Conservation (phyloP, 2,797 vertebrate genomes). For the Vespertilio murinus region DNA sequence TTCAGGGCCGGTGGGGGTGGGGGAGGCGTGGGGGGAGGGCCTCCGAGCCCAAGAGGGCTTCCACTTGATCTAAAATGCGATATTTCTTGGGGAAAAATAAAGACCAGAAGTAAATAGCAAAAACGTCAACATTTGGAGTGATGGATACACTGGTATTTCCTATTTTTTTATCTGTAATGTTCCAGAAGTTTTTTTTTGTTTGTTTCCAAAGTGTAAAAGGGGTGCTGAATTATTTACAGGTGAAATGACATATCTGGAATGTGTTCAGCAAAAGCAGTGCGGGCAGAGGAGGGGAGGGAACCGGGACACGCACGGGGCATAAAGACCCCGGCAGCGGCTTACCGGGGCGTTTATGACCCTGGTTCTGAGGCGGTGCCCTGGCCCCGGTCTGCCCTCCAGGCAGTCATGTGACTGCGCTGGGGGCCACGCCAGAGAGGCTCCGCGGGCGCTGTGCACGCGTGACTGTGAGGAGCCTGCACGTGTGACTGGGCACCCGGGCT, state of each 20-base stretch:
- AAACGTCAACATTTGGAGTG: not conserved
- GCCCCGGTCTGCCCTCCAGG: not conserved
- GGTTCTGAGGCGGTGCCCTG: fast-evolving
- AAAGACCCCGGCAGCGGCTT: not conserved
- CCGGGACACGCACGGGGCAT: not conserved
- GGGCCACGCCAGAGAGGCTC: not conserved
- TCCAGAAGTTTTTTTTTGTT: not conserved
- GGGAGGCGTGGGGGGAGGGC: too few relatives aligned
- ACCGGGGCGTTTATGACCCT: fast-evolving
- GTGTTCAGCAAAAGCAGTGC: not conserved
- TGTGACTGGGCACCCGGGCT: not conserved
- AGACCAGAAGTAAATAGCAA: not conserved
- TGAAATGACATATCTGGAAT: not conserved
- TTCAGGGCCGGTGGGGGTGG: not conserved
- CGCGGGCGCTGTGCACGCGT: not conserved
- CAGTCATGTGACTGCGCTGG: too few relatives aligned
- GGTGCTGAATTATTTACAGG: not conserved
- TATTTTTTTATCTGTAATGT: too few relatives aligned
- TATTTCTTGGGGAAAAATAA: not conserved
- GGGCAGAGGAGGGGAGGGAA: not conserved
- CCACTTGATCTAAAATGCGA: not conserved
- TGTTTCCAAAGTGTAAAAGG: not conserved
- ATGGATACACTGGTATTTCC: not conserved
- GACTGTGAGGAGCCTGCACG: not conserved
- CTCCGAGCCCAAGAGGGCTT: not conserved